Conservation (phyloP, 2,113 vertebrate genomes). For the Egretta garzetta region DNA sequence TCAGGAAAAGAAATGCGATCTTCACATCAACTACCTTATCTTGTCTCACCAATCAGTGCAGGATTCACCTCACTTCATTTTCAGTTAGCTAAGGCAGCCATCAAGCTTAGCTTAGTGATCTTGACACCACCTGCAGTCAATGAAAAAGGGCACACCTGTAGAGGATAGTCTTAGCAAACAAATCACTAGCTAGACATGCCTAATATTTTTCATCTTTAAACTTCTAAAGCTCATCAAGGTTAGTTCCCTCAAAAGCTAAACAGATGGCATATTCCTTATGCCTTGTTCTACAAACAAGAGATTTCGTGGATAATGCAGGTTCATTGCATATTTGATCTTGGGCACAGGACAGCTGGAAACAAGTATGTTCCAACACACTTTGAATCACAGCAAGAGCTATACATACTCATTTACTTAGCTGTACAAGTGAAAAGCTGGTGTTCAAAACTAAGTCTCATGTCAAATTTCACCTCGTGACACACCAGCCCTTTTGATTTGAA, state of each 20-base stretch:
- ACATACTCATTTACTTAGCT: not conserved
- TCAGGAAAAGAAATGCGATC: not conserved
- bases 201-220: not conserved
- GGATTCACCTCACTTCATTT: not conserved
- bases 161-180: not conserved
- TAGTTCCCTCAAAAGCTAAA: not conserved
- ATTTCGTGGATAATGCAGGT: not conserved
- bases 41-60: not conserved
- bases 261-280: not conserved
- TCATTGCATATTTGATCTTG: not conserved
- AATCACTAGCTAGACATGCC: not conserved
- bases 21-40: not conserved
- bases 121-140: not conserved
- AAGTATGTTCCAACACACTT: not conserved
- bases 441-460: not conserved
- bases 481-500: not conserved
- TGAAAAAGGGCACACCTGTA: not conserved
- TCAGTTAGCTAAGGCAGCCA: not conserved
- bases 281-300: not conserved
- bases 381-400: not conserved
- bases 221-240: not conserved
- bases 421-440: not conserved
- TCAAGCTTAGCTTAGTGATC: not conserved
- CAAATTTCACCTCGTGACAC: not conserved
- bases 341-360: not conserved